Percentiles rank a stretch among this genome's conserved stretches.
phyloP scores from a whole-genome alignment of 2,797 vertebrate genomes.

The Phoebastria nigripes region DNA sequence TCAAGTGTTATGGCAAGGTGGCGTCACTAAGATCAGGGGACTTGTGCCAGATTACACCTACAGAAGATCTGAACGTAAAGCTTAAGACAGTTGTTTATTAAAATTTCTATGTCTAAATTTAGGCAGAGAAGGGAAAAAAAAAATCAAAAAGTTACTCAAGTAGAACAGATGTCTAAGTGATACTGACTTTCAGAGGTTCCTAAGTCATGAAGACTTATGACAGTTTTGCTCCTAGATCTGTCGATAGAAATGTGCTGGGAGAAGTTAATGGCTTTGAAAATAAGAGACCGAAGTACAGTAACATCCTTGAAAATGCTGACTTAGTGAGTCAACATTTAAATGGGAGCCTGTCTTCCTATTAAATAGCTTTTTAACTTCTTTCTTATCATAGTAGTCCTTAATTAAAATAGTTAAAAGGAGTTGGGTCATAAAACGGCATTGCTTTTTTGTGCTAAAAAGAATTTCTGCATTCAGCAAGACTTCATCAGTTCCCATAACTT shows the following conservation, averaged over 20 bases:
- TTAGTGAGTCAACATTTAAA: constrained; percentile 31
- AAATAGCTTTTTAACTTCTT: constrained; percentile 26
- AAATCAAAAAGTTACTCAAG: background rate
- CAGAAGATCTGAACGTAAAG: background rate
- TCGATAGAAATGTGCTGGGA: background rate
- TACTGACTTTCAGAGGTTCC: background rate
- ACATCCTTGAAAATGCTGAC: constrained; percentile 26
- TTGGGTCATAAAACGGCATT: constrained; percentile 43
- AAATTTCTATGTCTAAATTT: background rate
- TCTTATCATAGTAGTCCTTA: constrained; percentile 62
- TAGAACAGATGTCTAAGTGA: background rate
- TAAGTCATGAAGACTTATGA: background rate
- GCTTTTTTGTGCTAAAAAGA: constrained; percentile 2
- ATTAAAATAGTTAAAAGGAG: constrained; percentile 67
- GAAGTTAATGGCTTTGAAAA: constrained; percentile 24
- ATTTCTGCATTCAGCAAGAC: constrained; percentile 43
- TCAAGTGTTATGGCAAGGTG: background rate
- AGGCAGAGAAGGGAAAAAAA: background rate
- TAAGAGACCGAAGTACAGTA: background rate
- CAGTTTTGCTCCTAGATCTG: background rate
- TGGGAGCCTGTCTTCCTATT: background rate
- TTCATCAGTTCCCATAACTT: constrained; percentile 41
- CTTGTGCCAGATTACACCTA: background rate
- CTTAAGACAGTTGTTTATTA: background rate
- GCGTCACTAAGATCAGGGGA: background rate